Conservation (phyloP, 2,113 vertebrate genomes). For the Leptodactylus fuscus region DNA sequence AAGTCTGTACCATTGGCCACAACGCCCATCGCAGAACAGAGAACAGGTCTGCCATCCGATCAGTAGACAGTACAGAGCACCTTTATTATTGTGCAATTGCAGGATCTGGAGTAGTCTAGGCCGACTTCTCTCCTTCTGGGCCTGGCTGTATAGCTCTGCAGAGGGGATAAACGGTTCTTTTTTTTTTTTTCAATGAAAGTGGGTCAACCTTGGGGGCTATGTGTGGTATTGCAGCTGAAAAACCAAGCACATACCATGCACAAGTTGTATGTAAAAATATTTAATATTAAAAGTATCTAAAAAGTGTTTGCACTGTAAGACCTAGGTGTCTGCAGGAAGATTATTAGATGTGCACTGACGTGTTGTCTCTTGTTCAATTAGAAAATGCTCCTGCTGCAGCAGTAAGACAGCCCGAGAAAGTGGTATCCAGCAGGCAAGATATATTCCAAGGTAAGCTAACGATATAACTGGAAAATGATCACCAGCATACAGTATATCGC, state of each 20-base stretch:
- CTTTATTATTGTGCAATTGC: neutral
- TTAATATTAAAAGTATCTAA: too few species aligned
- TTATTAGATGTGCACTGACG: neutral
- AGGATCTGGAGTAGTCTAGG: too few species aligned
- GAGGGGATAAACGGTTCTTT: too few species aligned
- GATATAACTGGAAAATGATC: neutral
- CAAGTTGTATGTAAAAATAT: neutral
- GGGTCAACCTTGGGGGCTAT: neutral
- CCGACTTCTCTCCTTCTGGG: too few species aligned
- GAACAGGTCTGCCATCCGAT: constrained; percentile 69
- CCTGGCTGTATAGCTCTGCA: too few species aligned
- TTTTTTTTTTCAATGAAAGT: neutral
- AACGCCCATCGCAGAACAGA: constrained; percentile 73
- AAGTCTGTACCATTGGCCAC: constrained; percentile 83
- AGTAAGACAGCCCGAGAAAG: constrained; percentile 79
- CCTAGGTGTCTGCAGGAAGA: neutral
- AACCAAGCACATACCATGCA: neutral
- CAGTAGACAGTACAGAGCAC: neutral
- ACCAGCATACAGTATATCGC: too few species aligned
- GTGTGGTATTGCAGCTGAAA: neutral
- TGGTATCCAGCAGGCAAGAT: constrained; percentile 80
- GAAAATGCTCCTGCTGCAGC: constrained; percentile 72
- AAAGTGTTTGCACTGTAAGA: too few species aligned
- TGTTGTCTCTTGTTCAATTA: constrained; percentile 54
- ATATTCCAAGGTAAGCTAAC: constrained; percentile 81